Conservation (phyloP, 2,888 invertebrate genomes). For the Zootermopsis nevadensis region DNA sequence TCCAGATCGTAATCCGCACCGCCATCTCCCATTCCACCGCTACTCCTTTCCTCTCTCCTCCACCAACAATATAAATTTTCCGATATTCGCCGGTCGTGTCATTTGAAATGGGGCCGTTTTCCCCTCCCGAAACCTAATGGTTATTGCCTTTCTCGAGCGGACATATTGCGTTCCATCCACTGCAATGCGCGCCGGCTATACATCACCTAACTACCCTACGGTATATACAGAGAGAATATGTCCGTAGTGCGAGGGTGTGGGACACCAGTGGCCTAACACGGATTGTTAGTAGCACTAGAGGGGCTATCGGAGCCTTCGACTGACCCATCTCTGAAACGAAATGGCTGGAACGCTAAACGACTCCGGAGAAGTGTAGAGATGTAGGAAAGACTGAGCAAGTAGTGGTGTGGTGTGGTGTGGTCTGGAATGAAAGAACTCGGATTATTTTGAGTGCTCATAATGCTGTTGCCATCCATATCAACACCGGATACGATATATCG, state of each 20-base stretch:
- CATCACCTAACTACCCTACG: slow-evolving; percentile 60
- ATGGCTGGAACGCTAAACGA: not conserved
- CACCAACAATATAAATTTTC: slow-evolving; percentile 66
- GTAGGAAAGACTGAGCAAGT: not conserved
- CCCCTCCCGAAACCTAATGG: slow-evolving; percentile 64
- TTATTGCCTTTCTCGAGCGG: slow-evolving; percentile 71
- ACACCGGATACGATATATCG: slow-evolving; percentile 12
- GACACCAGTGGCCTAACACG: not conserved
- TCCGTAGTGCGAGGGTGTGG: not conserved
- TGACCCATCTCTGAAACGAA: slow-evolving; percentile 1
- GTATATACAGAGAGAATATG: not conserved
- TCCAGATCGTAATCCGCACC: slow-evolving; percentile 50
- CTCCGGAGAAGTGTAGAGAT: too few relatives aligned
- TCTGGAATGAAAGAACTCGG: slow-evolving; percentile 38
- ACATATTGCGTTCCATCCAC: slow-evolving; percentile 72
- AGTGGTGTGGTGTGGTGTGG: slow-evolving; percentile 51
- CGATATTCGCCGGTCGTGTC: slow-evolving; percentile 72
- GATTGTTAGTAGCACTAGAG: not conserved
- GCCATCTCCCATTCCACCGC: slow-evolving; percentile 8
- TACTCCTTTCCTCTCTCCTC: slow-evolving; percentile 38
- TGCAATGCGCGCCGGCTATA: slow-evolving; percentile 70
- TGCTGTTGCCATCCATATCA: slow-evolving; percentile 28
- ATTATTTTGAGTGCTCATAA: slow-evolving; percentile 41
- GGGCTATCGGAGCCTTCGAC: not conserved
- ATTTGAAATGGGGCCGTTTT: slow-evolving; percentile 66